phyloP scores from a whole-genome alignment of 2,113 vertebrate species.

The Caranx melampygus region DNA sequence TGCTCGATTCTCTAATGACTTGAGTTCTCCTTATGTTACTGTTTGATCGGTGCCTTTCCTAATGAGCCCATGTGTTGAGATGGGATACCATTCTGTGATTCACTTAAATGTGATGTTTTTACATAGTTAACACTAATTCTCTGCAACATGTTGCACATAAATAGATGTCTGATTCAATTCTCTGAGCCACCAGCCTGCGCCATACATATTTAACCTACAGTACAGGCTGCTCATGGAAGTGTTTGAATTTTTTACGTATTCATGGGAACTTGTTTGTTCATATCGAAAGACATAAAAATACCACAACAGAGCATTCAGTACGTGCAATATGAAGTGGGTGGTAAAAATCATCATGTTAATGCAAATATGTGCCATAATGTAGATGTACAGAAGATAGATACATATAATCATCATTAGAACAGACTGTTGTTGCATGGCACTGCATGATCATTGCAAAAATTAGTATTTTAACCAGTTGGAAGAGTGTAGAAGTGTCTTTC shows the following conservation, averaged over 20 bases:
- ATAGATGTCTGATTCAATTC: neutral
- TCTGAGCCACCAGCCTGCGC: neutral
- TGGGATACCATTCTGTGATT: slow-evolving; percentile 5
- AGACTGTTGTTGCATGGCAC: neutral
- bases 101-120: neutral
- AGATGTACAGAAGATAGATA: neutral
- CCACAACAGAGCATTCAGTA: neutral
- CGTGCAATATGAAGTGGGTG: neutral
- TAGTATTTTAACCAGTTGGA: too few relatives aligned
- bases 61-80: slow-evolving; percentile 29
- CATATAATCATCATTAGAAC: neutral
- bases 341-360: neutral
- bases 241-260: slow-evolving; percentile 1
- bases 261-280: neutral
- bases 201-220: neutral
- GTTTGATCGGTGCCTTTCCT: slow-evolving; percentile 45
- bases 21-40: slow-evolving; percentile 31
- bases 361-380: neutral
- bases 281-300: too few relatives aligned
- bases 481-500: too few relatives aligned
- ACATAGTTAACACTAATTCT: slow-evolving; percentile 28
- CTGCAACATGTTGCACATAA: slow-evolving; percentile 8
- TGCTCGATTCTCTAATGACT: slow-evolving; percentile 21
- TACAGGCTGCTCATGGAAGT: too few relatives aligned
- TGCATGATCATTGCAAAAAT: too few relatives aligned